Evolutionary conservation across 2,113 vertebrate genomes (phyloP).

Genomic region (Hippoglossus stenolepis): DNA sequence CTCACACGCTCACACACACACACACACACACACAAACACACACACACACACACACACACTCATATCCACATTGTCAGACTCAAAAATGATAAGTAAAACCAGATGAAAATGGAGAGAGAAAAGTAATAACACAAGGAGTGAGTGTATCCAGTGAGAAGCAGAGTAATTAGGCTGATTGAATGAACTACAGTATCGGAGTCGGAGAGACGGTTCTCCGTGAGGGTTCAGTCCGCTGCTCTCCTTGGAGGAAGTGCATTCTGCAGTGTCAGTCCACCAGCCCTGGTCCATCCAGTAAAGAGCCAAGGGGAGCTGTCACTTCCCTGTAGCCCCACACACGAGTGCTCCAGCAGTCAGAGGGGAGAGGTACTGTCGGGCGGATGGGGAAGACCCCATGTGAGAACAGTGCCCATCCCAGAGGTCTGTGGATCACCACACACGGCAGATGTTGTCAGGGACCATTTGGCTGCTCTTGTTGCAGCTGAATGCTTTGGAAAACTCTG

Average conservation of each 20-base stretch:
- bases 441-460: conserved; percentile 90
- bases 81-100: conserved; percentile 30
- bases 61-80: conserved; percentile 30
- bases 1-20: conserved; percentile 23
- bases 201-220: conserved; percentile 49
- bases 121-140: conserved; percentile 34
- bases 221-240: conserved; percentile 54
- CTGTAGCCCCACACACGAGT: conserved; percentile 32
- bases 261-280: conserved; percentile 62
- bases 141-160: conserved; percentile 63
- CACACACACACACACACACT: conserved; percentile 11
- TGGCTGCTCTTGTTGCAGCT: conserved; percentile 84
- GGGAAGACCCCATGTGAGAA: conserved; percentile 6
- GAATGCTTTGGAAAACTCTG: conserved; percentile 93
- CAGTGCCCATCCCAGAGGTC: conserved; percentile 32
- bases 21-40: conserved; percentile 23
- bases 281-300: conserved; percentile 63
- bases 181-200: conserved; percentile 64
- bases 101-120: conserved; percentile 22
- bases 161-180: conserved; percentile 56
- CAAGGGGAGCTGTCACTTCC: conserved; percentile 49
- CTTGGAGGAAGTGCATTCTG: conserved; percentile 64
- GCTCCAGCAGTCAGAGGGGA: conserved; percentile 62
- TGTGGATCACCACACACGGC: conserved; percentile 90
- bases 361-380: conserved; percentile 35